Evolutionary conservation across 2,888 invertebrate species (phyloP).

Genomic region (Cactoblastis cactorum): DNA sequence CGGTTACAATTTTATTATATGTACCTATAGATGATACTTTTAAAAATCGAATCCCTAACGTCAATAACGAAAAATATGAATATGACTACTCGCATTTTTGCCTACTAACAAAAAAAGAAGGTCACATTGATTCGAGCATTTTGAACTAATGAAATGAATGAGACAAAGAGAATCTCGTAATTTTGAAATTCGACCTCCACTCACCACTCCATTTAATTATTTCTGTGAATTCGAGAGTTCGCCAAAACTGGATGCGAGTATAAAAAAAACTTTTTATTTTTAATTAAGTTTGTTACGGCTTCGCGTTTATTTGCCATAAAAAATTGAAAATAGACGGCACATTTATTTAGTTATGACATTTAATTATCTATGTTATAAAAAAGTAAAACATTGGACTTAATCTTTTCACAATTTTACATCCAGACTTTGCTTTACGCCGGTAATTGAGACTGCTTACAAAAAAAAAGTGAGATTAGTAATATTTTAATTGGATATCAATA

Average conservation of each 20-base stretch:
- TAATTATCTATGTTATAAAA: too few relatives aligned
- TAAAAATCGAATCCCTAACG: neutral
- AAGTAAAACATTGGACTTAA: too few relatives aligned
- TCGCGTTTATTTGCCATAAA: too few relatives aligned
- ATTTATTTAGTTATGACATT: too few relatives aligned
- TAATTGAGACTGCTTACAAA: too few relatives aligned
- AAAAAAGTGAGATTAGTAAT: too few relatives aligned
- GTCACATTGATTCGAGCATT: neutral
- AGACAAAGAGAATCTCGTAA: neutral
- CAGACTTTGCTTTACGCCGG: too few relatives aligned
- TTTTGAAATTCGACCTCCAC: constrained; percentile 3
- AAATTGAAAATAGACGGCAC: too few relatives aligned
- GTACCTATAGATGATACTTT: neutral
- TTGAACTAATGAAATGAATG: neutral
- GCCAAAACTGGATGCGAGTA: neutral
- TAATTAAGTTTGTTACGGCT: neutral
- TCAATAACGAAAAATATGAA: neutral
- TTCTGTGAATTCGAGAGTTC: neutral
- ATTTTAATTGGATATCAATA: too few relatives aligned
- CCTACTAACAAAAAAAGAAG: neutral
- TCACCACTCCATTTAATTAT: neutral
- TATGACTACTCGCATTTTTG: neutral
- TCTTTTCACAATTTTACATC: too few relatives aligned
- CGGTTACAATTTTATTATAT: too few relatives aligned
- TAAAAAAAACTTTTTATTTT: neutral